Percentiles rank a stretch among this genome's conserved stretches.
Conservation (phyloP, 2,888 invertebrate species). For the Toxonevra muliebris region DNA sequence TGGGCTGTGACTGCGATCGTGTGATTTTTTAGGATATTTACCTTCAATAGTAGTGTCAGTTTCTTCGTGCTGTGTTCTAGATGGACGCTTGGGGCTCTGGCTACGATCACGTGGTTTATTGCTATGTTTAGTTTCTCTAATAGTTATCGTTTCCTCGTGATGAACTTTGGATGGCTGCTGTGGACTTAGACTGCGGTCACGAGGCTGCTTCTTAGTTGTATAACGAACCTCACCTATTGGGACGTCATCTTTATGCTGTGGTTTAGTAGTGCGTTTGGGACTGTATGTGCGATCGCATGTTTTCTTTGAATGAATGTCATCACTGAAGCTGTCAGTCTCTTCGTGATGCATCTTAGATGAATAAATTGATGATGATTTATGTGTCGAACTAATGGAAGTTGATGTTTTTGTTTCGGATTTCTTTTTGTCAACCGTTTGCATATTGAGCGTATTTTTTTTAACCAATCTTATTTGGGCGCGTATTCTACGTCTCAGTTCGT, state of each 20-base stretch:
- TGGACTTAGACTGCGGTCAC: conserved; percentile 42
- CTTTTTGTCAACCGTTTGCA: conserved; percentile 33
- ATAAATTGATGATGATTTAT: conserved; percentile 32
- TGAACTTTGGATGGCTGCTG: conserved; percentile 2
- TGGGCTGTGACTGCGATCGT: conserved; percentile 35
- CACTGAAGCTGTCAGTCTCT: conserved; percentile 36
- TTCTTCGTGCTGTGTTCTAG: neutral
- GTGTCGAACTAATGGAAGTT: conserved; percentile 33
- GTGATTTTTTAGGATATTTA: conserved; percentile 45
- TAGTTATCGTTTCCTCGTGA: conserved; percentile 11
- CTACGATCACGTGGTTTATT: conserved; percentile 37
- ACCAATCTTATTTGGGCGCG: conserved; percentile 80
- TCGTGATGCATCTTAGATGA: conserved; percentile 34
- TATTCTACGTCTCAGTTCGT: conserved; percentile 80
- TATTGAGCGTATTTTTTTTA: conserved; percentile 72
- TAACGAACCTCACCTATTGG: conserved; percentile 15
- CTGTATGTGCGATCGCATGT: conserved; percentile 33
- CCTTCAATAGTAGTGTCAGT: neutral
- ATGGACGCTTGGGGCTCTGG: conserved; percentile 39
- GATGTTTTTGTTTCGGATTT: conserved; percentile 29
- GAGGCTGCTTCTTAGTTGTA: conserved; percentile 28
- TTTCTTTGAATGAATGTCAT: conserved; percentile 10
- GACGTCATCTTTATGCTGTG: neutral
- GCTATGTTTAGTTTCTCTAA: neutral
- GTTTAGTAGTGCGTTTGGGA: conserved; percentile 8